These are phyloP conservation scores for Pseudopodoces humilis DNA, from an alignment of 2,113 vertebrate genomes.

Conservation along the genomic window DNA sequence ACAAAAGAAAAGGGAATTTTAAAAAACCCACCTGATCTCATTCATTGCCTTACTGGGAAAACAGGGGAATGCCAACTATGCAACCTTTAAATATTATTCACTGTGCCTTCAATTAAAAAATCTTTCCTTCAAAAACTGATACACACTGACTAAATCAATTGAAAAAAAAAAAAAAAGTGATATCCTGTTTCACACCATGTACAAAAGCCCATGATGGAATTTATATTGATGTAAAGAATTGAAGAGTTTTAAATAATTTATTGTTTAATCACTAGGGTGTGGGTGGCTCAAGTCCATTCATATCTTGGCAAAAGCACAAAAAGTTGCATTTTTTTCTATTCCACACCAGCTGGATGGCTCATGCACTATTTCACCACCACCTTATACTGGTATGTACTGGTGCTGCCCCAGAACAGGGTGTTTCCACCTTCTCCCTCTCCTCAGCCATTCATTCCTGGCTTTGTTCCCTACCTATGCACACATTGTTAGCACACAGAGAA, in stretches of 20 bases:
- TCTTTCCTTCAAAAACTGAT: neutral
- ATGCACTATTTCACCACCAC: neutral
- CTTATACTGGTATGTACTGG: neutral
- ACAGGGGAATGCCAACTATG: conserved; percentile 54
- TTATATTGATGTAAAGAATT: neutral
- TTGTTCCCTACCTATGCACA: neutral
- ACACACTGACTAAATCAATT: neutral
- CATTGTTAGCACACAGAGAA: neutral
- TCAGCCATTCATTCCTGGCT: neutral
- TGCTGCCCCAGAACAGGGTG: neutral
- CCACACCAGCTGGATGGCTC: neutral
- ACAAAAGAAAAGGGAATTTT: conserved; percentile 33
- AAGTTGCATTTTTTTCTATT: neutral
- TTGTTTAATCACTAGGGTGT: neutral
- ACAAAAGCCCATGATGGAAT: neutral
- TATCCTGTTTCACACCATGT: no score
- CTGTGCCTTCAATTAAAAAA: neutral
- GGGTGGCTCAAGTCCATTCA: neutral
- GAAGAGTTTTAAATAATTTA: neutral
- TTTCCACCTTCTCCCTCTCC: neutral
- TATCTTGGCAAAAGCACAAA: neutral
- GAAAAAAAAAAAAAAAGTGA: neutral
- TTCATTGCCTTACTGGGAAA: conserved; percentile 37
- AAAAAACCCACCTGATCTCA: conserved; percentile 10
- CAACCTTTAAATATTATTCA: neutral